Base-by-base conservation (phyloP, 2,113 vertebrate species). In the Zapus hudsonius region DNA sequence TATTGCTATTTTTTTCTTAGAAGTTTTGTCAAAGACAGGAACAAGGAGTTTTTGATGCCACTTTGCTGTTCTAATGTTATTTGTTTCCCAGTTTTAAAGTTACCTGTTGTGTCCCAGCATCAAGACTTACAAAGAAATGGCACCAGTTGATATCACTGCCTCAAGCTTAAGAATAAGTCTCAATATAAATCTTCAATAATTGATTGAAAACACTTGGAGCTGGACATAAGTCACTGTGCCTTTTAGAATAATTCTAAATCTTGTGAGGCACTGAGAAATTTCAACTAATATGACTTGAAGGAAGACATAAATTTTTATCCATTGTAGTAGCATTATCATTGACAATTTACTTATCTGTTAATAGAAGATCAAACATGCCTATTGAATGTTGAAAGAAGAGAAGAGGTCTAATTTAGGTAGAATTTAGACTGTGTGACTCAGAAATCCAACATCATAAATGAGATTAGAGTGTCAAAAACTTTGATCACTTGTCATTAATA, bases 261-360 rank as follows among this genome's bases (percentile, higher is more conserved):
- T 57, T 84, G 69, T 64, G 31, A 47, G 3, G 63, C 70, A 8
- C 19, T 79, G 25, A 9, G 0, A 70, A 91, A 57, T 87, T 79
- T 95, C 63, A 81, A n/a, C 36, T 87, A 84, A 42, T 88, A 67
- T 72, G 27, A 76, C 44, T 61, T 73, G 40, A 76, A 79, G 36
- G 61, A 80, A 79, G 13, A 17, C 70, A 82, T 33, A 87, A 70
- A 70, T 76, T 20, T 27, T 36, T 64, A 67, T 42, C 27, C 64
- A 82, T 76, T 70, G 15, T 27, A 27, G 33, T 47, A 25, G 12
- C 42, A 55, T 70, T 87, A 82, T 87, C 40, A 87, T 25, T 52
- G 23, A 55, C 20, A 38, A 40, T 36, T 67, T 59, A 44, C 33
- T 81, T 70, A n/a, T 47, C 55, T 90, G 27, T 81, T 73, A 74